Evolutionary conservation across 2,888 invertebrate species (phyloP), one percentile per base, ranked within the genome.

Genomic region (Esperia sulphurella): DNA sequence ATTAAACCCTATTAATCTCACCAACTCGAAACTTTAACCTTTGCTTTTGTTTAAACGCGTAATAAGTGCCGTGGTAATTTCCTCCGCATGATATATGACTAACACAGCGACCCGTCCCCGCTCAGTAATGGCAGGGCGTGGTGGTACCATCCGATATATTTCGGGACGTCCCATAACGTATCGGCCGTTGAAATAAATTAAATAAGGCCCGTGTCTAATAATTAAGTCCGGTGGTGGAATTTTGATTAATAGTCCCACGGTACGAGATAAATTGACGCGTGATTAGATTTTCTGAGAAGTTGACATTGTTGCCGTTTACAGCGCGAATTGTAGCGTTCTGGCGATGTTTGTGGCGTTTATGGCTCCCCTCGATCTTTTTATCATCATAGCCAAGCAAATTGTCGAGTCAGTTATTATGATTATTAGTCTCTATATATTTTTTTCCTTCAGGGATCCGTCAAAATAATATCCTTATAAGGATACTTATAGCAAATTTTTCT

Each of bases 161-260:
- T 65, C 65, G 68, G 72, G 66, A 65, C 73, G 68, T 68, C 75
- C 75, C 73, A 35, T 68, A 65, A 61, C 65, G 58, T 60, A 65
- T 68, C 61, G 61, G 58, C 55, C 61, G 67, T 62, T 63, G 64
- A 72, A 76, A 77, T 76, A 75, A 76, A 77, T 75, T 76, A 77
- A 77, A 75, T 72, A 75, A 75, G 71, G 10, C 61, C 67, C 59
- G 62, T 65, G 68, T 76, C 74, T 73, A 77, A 75, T 77, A 74
- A 79, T 77, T 79, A 79, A 71, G 66, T 66, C 66, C 54, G 65
- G 68, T 51, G 62, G 62, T 64, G 70, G 64, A 68, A 61, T 58
- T 64, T 63, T 75, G 75, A 77, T 76, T 73, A 73, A 78, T 76
- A 61, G 66, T 56, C 57, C 49, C 53, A 54, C 57, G 59, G 53